phyloP scores from a whole-genome alignment of 2,113 vertebrate species.

The Pseudopipra pipra region DNA sequence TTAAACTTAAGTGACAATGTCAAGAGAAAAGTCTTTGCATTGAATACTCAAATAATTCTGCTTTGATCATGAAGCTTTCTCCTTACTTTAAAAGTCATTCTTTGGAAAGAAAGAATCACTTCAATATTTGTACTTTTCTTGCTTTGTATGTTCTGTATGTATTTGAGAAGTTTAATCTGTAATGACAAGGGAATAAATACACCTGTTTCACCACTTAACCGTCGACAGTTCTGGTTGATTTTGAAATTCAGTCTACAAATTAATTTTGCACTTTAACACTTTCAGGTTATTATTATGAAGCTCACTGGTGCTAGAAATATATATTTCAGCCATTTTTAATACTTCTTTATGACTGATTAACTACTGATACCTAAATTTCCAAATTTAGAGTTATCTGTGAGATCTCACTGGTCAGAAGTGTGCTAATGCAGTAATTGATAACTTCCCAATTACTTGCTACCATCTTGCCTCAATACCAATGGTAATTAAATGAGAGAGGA shows the following conservation, averaged over 20 bases:
- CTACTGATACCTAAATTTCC: background rate
- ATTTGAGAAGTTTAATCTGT: background rate
- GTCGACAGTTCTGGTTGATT: background rate
- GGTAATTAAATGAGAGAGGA: background rate
- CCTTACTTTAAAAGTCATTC: background rate
- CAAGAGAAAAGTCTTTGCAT: background rate
- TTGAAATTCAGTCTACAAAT: constrained; percentile 23
- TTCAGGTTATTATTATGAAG: background rate
- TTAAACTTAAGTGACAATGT: background rate
- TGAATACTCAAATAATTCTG: background rate
- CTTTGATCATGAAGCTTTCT: background rate
- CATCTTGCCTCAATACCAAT: background rate
- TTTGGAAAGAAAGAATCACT: background rate
- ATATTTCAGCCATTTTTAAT: background rate
- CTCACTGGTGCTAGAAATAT: background rate
- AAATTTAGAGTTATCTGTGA: background rate
- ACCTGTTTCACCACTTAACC: background rate
- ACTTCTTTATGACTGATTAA: background rate
- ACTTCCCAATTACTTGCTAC: background rate
- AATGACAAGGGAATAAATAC: background rate
- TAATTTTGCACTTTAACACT: constrained; percentile 1
- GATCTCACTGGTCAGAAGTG: background rate
- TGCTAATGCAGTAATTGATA: background rate
- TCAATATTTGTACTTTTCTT: background rate
- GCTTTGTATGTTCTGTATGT: background rate